phyloP scores from a whole-genome alignment of 1,140 invertebrate species.

The Ylistrum balloti region DNA sequence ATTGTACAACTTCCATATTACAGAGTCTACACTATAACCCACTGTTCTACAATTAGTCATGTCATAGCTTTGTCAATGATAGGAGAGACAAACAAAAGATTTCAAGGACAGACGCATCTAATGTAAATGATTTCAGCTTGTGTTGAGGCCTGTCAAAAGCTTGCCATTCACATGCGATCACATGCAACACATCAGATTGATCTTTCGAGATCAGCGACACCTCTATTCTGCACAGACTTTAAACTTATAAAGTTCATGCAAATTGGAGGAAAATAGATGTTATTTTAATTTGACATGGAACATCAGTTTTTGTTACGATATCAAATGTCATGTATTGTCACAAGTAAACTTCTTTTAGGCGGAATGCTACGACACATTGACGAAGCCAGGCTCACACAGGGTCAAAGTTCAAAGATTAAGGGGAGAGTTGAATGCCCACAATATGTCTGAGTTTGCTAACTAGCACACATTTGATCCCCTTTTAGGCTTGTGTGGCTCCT shows the following conservation, averaged over 20 bases:
- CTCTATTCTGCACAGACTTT: neutral
- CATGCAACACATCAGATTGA: neutral
- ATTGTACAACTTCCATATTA: neutral
- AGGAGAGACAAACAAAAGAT: neutral
- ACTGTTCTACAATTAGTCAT: neutral
- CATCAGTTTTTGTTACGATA: slow-evolving; percentile 1
- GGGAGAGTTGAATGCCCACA: neutral
- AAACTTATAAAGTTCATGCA: slow-evolving; percentile 2
- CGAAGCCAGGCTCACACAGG: neutral
- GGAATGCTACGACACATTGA: neutral
- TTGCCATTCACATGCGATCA: slow-evolving; percentile 6
- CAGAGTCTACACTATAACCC: neutral
- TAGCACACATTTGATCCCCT: neutral
- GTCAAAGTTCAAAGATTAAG: slow-evolving; percentile 9
- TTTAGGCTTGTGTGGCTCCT: neutral
- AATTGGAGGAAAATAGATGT: slow-evolving; percentile 29
- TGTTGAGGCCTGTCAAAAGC: neutral
- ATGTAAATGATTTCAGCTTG: neutral
- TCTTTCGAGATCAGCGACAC: neutral
- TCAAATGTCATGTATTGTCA: neutral
- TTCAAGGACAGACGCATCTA: neutral
- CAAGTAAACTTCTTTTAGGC: neutral
- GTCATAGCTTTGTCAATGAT: neutral
- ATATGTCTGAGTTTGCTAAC: slow-evolving; percentile 38
- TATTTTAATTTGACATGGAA: slow-evolving; percentile 36